Evolutionary conservation across 2,113 vertebrate species (phyloP), one percentile per base, ranked within the genome.

Genomic region (Etheostoma spectabile): DNA sequence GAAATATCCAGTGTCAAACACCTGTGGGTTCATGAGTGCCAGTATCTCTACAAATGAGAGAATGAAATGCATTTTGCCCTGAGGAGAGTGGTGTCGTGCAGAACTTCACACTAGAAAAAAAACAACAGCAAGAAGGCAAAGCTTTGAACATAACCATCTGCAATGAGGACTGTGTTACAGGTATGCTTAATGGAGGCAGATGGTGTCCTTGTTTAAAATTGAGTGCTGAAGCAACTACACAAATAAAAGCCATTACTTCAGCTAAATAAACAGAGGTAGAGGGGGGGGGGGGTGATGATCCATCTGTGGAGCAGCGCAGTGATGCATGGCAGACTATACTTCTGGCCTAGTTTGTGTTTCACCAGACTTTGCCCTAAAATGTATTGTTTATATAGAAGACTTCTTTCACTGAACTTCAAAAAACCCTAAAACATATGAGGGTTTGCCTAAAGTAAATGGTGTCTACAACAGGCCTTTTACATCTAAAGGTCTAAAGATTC

Each of bases 141-240:
- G 71, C 49, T 77, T n/a, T 27, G 52, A 92, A 80, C 61, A 94
- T 93, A 95, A 96, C 95, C 95, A 30, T 30, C 30, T 30, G 30
- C 30, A 30, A 30, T 30, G 30, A 30, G 3, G 66, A 70, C 42
- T 35, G 30, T 73, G 88, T 85, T 73, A 86, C 77, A 86, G 68
- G 75, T 88, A 83, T 51, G 27, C 46, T 8, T 42, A 72, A 78
- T 79, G 35, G 68, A 89, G 77, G 82, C 88, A 92, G 88, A 91
- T 92, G 91, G 91, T 80, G 75, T 53, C 63, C 76, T 76, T 81
- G 74, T 85, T 81, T 70, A 57, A 80, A 80, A 73, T 48, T 6
- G 56, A 85, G 80, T 38, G 82, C 74, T 68, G 56, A 75, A 61
- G 64, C 77, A 74, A 75, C 77, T 61, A 60, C 70, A 77, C 80